These are phyloP conservation scores for Amphiduros pacificus DNA, from an alignment of 2,888 invertebrate species.

Conservation along the genomic window DNA sequence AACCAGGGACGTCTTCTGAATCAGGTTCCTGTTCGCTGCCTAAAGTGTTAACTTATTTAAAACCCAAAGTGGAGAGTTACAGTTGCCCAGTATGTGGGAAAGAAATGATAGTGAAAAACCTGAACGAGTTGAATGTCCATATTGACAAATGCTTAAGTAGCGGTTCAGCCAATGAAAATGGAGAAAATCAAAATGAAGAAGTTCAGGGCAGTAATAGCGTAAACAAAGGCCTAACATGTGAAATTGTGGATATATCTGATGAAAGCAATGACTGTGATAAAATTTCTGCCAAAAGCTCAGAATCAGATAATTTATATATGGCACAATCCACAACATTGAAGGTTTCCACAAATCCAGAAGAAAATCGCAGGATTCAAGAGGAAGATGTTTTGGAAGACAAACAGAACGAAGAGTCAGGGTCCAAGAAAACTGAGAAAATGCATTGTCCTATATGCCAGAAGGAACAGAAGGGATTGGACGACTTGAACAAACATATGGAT, in stretches of 20 bases:
- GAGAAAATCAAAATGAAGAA: background rate
- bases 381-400: background rate
- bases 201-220: background rate
- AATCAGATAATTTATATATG: background rate
- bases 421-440: background rate
- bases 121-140: conserved; percentile 2
- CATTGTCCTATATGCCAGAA: conserved; percentile 46
- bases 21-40: background rate
- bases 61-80: background rate
- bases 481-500: conserved; percentile 50
- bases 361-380: background rate
- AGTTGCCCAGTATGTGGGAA: conserved; percentile 7
- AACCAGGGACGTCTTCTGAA: background rate
- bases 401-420: background rate
- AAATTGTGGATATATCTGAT: background rate
- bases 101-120: background rate
- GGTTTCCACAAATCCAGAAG: background rate
- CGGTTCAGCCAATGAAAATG: background rate
- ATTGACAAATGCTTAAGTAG: conserved; percentile 11
- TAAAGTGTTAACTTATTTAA: background rate
- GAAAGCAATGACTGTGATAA: background rate
- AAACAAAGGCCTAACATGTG: background rate
- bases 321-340: background rate
- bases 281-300: background rate
- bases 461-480: conserved; percentile 35